A percentile compares a stretch with the other conserved stretches of the same genome.
Evolutionary conservation across 1,140 invertebrate species (phyloP).

Genomic region (Drosophila triauraria): DNA sequence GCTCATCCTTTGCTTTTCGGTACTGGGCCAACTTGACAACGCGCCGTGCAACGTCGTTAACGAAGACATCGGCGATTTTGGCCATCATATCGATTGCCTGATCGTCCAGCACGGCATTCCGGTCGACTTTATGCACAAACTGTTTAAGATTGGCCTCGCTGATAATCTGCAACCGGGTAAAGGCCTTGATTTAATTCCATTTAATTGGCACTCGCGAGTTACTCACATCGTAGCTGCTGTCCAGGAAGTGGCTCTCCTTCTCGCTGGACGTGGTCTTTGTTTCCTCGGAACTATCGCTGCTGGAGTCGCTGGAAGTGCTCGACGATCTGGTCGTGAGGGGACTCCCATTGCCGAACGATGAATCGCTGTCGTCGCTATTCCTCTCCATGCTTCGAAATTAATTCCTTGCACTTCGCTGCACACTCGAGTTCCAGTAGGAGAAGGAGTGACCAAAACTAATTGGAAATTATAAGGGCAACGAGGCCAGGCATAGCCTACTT

Average conservation of each 20-base stretch:
- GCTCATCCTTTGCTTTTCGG: slow-evolving; percentile 12
- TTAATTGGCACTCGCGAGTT: not conserved
- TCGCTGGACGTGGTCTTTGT: slow-evolving; percentile 4
- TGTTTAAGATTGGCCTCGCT: slow-evolving; percentile 21
- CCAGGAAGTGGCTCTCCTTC: slow-evolving; percentile 4
- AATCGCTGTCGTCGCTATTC: slow-evolving; percentile 36
- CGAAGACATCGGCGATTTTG: slow-evolving; percentile 44
- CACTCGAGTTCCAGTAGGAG: not conserved
- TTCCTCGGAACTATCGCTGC: not conserved
- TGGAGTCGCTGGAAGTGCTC: slow-evolving; percentile 16
- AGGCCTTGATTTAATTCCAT: not conserved
- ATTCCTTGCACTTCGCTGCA: slow-evolving; percentile 7
- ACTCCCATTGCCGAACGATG: slow-evolving; percentile 32
- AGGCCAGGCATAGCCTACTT: slow-evolving; percentile 11
- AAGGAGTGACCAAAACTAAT: slow-evolving; percentile 16
- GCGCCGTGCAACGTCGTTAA: slow-evolving; percentile 39
- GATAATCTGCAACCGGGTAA: slow-evolving; percentile 28
- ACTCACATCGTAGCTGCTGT: slow-evolving; percentile 45
- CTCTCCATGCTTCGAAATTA: slow-evolving; percentile 11
- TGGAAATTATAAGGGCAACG: slow-evolving; percentile 26
- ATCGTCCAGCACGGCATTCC: slow-evolving; percentile 40
- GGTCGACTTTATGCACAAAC: slow-evolving; percentile 47
- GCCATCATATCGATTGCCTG: slow-evolving; percentile 44
- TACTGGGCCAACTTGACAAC: slow-evolving; percentile 45
- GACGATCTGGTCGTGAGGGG: slow-evolving; percentile 29